phyloP scores from a whole-genome alignment of 2,888 invertebrate genomes.

The Lottia scabra region DNA sequence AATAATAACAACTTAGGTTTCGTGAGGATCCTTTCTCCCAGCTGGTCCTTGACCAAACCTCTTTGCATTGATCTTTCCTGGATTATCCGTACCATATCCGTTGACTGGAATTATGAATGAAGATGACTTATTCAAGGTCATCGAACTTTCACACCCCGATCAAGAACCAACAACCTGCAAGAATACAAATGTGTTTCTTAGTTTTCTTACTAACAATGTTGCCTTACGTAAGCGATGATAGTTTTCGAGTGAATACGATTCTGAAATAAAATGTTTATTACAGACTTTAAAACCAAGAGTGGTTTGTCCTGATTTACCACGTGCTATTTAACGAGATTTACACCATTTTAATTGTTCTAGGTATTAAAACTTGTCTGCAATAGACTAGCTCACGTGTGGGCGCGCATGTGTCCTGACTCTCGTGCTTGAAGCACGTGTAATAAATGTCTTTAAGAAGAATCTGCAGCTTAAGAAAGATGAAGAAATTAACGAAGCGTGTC shows the following conservation, averaged over 20 bases:
- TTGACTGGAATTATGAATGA: too few relatives aligned
- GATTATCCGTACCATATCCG: too few relatives aligned
- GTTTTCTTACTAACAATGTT: too few relatives aligned
- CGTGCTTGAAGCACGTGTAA: neutral
- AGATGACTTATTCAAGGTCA: too few relatives aligned
- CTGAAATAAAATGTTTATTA: neutral
- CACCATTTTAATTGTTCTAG: conserved; percentile 3
- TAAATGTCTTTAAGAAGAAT: neutral
- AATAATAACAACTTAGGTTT: too few relatives aligned
- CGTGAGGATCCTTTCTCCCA: too few relatives aligned
- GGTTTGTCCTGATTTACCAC: neutral
- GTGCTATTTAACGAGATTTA: conserved; percentile 1
- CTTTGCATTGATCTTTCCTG: too few relatives aligned
- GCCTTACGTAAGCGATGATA: neutral
- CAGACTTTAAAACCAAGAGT: neutral
- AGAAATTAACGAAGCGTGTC: conserved; percentile 2
- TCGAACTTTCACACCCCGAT: too few relatives aligned
- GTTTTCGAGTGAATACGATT: neutral
- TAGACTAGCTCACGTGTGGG: neutral
- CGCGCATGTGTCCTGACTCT: neutral
- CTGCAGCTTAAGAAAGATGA: neutral
- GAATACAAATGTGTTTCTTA: too few relatives aligned
- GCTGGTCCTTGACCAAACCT: too few relatives aligned
- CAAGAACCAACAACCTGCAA: too few relatives aligned
- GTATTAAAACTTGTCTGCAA: neutral